Conservation (phyloP, 2,113 vertebrate species). For the Falcunculus frontatus region DNA sequence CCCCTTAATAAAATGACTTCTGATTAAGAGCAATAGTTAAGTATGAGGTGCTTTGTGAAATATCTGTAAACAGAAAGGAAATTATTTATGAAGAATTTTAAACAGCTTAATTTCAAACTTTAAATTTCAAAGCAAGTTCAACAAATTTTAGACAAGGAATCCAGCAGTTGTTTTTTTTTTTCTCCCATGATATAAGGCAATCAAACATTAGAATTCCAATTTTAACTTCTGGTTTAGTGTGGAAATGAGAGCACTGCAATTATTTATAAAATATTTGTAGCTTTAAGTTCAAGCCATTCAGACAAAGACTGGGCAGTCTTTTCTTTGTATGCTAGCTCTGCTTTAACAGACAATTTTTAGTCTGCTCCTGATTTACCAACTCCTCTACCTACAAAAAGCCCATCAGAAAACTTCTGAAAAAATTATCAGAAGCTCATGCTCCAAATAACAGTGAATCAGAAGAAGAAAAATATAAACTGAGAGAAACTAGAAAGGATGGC, state of each 20-base stretch:
- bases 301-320: background rate
- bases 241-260: background rate
- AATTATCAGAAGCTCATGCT: background rate
- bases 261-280: background rate
- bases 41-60: background rate
- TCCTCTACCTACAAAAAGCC: background rate
- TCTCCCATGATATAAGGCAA: background rate
- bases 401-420: background rate
- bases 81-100: background rate
- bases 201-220: background rate
- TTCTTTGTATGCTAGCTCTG: background rate
- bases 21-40: background rate
- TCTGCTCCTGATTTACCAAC: background rate
- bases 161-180: background rate
- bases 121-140: background rate
- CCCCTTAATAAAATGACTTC: background rate
- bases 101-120: background rate
- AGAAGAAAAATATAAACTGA: background rate
- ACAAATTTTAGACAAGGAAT: background rate
- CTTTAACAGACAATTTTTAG: background rate
- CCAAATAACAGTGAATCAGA: background rate
- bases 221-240: background rate
- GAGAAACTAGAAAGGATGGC: background rate
- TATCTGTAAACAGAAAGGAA: background rate
- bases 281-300: background rate